Evolutionary conservation across 2,113 vertebrate species (phyloP), one percentile per base, ranked within the genome.

Genomic region (Tetraodon nigroviridis): DNA sequence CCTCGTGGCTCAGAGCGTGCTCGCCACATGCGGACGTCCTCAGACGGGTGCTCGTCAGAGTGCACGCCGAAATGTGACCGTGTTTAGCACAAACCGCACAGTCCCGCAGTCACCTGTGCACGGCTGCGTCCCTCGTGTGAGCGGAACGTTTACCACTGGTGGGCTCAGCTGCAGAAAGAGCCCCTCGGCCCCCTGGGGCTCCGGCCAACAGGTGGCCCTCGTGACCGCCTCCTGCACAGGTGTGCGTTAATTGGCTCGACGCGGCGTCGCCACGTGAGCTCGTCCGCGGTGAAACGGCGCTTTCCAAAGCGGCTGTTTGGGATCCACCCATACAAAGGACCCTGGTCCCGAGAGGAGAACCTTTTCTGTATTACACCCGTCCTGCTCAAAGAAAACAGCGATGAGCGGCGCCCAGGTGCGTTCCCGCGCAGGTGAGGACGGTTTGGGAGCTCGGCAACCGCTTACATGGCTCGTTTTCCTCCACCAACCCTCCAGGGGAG

Each of bases 1-100:
- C 46, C 83, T 61, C 73, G 76, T 79, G 73, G 45, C 52, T 64
- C 24, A 57, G 51, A 67, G 74, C 75, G 76, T 80, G 79, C 74
- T 53, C 22, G 41, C 42, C 61, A 7, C 29, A 41, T n/a, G 20
- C 10, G 13, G 22, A 57, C 15, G 58, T 55, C 69, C 61, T 51
- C n/a, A 47, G 16, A 18, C 17, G 46, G 10, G n/a, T 12, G n/a
- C 17, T 61, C 68, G 71, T 71, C 62, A 24, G n/a, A 48, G 3
- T 12, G 69, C 32, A 12, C 32, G 32, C 32, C 32, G 7, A 37
- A 1, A 37, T 37, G 32, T 1, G 4, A 37, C 8, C 32, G 12
- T 11, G 12, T 37, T 2, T 11, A 37, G 32, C 7, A 37, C 12
- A 37, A 2, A 8, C 32, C 32, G 32, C 32, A 37, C 32, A 8